Base-by-base conservation (phyloP, 2,888 invertebrate genomes). In the Hypercompe scribonia region DNA sequence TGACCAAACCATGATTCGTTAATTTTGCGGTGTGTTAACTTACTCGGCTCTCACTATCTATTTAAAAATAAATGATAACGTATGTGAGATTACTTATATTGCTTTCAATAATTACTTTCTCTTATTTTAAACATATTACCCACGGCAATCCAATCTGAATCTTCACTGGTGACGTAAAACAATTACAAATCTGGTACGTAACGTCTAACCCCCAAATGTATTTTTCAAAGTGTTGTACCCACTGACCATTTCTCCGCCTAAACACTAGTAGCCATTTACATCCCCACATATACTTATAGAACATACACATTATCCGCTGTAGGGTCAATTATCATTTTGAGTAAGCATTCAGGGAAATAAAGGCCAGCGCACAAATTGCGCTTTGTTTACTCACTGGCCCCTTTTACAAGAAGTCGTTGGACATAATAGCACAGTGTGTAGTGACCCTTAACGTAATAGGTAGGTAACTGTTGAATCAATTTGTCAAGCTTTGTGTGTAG, bases 391-490 rank as follows among this genome's bases (percentile, higher is more conserved):
- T 31, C 69, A 31, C 39, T 42, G 42, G 31, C 61, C 61, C 61
- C 61, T 61, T 69, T 69, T 50, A 65, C 66, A 67, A 34, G 46
- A 63, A 61, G 61, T 63, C 67, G 72, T 70, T 69, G 61, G 65
- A 58, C 73, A 65, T 74, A 70, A 69, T 69, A 34, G 71, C 24
- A 68, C 33, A 70, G 65, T 80, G 70, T 74, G 70, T n/a, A 61
- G 66, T n/a, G 61, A 71, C 74, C 61, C 84, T 36, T 79, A 73
- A 76, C 11, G 11, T 61, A 50, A 34, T 76, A 72, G 70, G 79
- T 75, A 73, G 78, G 85, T 81, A 85, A 86, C 85, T 82, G 78
- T 80, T 78, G 84, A 88, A 90, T 90, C 87, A 88, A 90, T 91
- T 90, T 87, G 87, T 89, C 86, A 89, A 82, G 87, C 86, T 80